Base-by-base conservation (phyloP, 2,888 invertebrate genomes). In the Cephonodes hylas region DNA sequence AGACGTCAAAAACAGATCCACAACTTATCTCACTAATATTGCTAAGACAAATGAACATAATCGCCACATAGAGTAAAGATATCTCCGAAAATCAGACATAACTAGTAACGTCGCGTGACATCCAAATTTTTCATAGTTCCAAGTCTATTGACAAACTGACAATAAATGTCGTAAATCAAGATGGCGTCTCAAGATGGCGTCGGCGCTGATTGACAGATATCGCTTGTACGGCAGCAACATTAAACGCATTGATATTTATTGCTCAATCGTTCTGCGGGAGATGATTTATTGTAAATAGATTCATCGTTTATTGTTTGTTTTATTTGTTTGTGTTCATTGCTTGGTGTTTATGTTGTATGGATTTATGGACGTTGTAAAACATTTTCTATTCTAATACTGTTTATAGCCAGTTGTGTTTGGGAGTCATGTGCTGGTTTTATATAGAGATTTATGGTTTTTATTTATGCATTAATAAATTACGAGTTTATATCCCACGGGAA, bases 221-320 rank as follows among this genome's bases (percentile, higher is more conserved):
- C 86, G 91, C 88, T 80, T 89, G 89, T 89, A 81, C 81, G 85
- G 84, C 84, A 85, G 84, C 85, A 88, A 89, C 90, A 89, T 91
- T 91, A 89, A 88, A 88, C 83, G 90, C 88, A 91, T 91, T 91
- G 90, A 89, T 89, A 91, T 91, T 91, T 91, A 91, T 91, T 89
- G 80, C 91, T 91, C 91, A 91, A 91, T 91, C 89, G 87, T 77
- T 78, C 76, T 78, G 79, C 75, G 81, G 77, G 71, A 77, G 71
- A 75, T 88, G 91, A 90, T 90, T 90, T 91, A 90, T 89, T 76
- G 83, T 72, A 84, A 85, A 87, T 88, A 86, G 86, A 90, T 88
- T 86, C 80, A 79, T 72, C 75, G 73, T 81, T 85, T 84, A 86
- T 89, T 88, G 83, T 88, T 85, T 85, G 79, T 84, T 84, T 84